Conservation (phyloP, 2,888 invertebrate genomes). For the Balanococcus diminutus region DNA sequence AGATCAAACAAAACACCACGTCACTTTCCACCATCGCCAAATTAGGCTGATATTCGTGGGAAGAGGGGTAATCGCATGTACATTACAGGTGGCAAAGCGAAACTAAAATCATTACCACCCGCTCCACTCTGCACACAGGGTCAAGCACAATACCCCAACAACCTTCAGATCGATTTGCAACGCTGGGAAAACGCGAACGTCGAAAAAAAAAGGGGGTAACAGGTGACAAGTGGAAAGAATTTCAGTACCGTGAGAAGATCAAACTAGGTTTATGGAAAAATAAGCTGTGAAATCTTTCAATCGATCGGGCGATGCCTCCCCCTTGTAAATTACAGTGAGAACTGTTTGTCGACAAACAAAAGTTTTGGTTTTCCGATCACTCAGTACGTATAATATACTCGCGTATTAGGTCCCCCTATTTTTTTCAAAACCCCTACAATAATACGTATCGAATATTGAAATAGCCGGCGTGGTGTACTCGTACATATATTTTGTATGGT, state of each 20-base stretch:
- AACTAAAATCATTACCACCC: not conserved
- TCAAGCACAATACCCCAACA: not conserved
- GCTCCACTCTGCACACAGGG: not conserved
- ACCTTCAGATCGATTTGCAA: not conserved
- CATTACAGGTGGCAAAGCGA: not conserved
- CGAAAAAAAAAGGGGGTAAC: not conserved
- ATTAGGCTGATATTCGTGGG: too few relatives aligned
- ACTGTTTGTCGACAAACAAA: conserved; percentile 7
- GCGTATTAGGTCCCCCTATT: not conserved
- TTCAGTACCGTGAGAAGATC: conserved; percentile 11
- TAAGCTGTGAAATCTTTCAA: not conserved
- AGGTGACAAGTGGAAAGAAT: conserved; percentile 14
- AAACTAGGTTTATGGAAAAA: not conserved
- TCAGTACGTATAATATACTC: not conserved
- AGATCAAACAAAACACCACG: too few relatives aligned
- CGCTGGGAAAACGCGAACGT: not conserved
- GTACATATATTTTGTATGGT: too few relatives aligned
- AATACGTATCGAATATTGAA: not conserved
- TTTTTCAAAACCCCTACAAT: not conserved
- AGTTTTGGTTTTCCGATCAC: not conserved
- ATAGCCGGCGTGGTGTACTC: not conserved
- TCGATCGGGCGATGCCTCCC: not conserved
- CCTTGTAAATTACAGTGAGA: not conserved
- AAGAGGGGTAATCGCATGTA: too few relatives aligned
- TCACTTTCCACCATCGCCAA: too few relatives aligned